Conservation (phyloP, 2,888 invertebrate species). For the Chorisops tibialis region DNA sequence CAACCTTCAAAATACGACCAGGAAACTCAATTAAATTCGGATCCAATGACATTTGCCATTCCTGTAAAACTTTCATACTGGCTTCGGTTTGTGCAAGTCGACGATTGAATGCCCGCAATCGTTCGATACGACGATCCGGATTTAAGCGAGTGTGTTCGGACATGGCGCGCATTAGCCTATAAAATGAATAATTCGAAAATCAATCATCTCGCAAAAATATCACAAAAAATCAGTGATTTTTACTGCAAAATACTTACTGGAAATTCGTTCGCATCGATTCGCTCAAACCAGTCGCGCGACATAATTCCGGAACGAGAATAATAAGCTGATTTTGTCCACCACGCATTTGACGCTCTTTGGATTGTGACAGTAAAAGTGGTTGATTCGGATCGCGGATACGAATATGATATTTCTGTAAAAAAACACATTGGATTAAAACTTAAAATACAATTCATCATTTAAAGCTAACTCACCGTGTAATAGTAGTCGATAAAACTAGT, state of each 20-base stretch:
- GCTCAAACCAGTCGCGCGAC: conserved; percentile 77
- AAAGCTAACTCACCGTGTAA: conserved; percentile 54
- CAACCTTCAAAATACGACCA: conserved; percentile 64
- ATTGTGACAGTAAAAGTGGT: conserved; percentile 73
- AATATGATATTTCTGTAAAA: conserved; percentile 64
- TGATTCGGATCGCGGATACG: conserved; percentile 63
- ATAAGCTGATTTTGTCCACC: conserved; percentile 65
- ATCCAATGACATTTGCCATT: conserved; percentile 71
- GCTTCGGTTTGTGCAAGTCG: conserved; percentile 57
- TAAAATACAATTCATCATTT: no score
- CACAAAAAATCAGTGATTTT: background rate
- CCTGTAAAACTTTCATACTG: conserved; percentile 59
- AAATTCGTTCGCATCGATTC: conserved; percentile 66
- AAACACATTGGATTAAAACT: no score
- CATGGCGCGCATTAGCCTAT: conserved; percentile 63
- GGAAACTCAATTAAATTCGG: conserved; percentile 60
- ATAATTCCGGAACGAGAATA: conserved; percentile 79
- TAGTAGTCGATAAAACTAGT: conserved; percentile 67
- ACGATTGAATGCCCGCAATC: conserved; percentile 64
- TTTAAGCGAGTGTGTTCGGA: conserved; percentile 73
- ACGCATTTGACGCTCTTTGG: conserved; percentile 66
- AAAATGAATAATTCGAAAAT: background rate
- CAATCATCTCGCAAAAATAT: background rate
- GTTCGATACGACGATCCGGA: conserved; percentile 66
- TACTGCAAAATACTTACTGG: conserved; percentile 49